Percentiles rank a stretch among this genome's conserved stretches.
phyloP scores from a whole-genome alignment of 2,113 vertebrate genomes.

The Strigops habroptila region DNA sequence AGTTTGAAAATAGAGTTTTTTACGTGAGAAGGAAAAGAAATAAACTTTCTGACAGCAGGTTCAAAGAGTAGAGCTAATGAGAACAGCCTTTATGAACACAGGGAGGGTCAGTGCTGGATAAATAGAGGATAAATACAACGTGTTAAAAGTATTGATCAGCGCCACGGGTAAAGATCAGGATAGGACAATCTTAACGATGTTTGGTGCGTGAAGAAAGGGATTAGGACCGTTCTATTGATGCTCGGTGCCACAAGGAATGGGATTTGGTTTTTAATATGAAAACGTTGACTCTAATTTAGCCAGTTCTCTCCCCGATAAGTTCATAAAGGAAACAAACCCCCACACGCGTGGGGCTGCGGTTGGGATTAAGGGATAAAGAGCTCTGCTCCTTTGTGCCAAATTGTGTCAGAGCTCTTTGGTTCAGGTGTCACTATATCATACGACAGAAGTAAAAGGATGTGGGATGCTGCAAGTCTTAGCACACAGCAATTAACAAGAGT shows the following conservation, averaged over 20 bases:
- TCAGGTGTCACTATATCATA: neutral
- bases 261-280: neutral
- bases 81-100: neutral
- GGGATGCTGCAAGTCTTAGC: neutral
- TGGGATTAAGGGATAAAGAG: neutral
- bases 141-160: neutral
- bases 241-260: neutral
- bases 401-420: neutral
- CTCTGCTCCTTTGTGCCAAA: neutral
- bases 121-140: neutral
- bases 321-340: neutral
- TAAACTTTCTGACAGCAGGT: neutral
- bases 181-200: neutral
- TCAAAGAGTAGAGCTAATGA: neutral
- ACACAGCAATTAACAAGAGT: neutral
- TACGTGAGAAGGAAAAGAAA: neutral
- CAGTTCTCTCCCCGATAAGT: neutral
- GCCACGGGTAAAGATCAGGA: accelerated
- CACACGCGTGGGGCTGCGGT: accelerated
- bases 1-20: neutral
- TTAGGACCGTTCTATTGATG: neutral
- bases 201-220: neutral
- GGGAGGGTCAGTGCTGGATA: neutral
- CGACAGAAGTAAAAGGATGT: neutral
- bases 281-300: neutral